These are phyloP conservation scores for Xenentodon cancila DNA, from an alignment of 2,797 vertebrate species.

Conservation along the genomic window DNA sequence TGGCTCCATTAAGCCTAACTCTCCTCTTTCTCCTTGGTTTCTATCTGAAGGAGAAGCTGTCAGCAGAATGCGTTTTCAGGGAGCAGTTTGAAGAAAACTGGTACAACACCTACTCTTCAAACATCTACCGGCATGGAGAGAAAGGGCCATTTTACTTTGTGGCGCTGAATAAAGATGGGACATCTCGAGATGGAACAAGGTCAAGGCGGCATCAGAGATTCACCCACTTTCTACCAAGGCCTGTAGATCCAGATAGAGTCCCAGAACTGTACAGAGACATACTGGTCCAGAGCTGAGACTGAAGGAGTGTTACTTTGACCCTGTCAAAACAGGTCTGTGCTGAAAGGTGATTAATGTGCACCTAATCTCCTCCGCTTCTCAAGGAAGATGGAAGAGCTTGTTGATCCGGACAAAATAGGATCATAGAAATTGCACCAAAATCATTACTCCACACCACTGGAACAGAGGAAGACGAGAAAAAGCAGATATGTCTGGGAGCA, in stretches of 20 bases:
- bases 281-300: slow-evolving; percentile 94
- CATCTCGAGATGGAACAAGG: slow-evolving; percentile 91
- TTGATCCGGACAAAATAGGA: slow-evolving; percentile 41
- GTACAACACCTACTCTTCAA: slow-evolving; percentile 99
- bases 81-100: slow-evolving; percentile 99
- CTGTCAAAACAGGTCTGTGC: slow-evolving; percentile 26
- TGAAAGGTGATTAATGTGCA: slow-evolving; percentile 40
- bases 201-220: slow-evolving; percentile 97
- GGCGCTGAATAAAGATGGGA: slow-evolving; percentile 97
- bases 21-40: slow-evolving; percentile 14
- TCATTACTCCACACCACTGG: slow-evolving; percentile 30
- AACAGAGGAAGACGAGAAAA: slow-evolving; percentile 34
- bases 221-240: slow-evolving; percentile 98
- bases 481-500: slow-evolving; percentile 27
- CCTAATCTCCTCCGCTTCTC: slow-evolving; percentile 12
- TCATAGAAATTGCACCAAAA: slow-evolving; percentile 39
- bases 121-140: slow-evolving; percentile 95
- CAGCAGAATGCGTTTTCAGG: slow-evolving; percentile 94
- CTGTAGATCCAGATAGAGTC: slow-evolving; percentile 96
- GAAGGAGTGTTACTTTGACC: background rate
- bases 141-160: slow-evolving; percentile 94
- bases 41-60: slow-evolving; percentile 90
- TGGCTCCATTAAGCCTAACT: slow-evolving; percentile 20
- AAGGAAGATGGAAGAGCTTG: slow-evolving; percentile 35
- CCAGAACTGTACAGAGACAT: slow-evolving; percentile 98